Base-by-base conservation (phyloP, 2,113 vertebrate species). In the Enhydra lutris region DNA sequence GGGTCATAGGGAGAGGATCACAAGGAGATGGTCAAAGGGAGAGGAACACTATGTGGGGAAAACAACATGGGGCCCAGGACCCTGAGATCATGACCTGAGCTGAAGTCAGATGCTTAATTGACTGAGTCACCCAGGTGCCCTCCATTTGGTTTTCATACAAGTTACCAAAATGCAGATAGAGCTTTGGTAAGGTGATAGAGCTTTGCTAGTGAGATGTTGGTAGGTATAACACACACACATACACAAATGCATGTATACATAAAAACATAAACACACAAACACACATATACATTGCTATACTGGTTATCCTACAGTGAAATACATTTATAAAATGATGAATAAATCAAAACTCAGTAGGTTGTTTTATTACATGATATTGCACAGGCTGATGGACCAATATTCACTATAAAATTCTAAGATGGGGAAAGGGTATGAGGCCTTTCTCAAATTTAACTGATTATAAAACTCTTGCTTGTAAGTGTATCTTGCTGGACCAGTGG, bases 381-480 rank as follows among this genome's bases (percentile, higher is more conserved):
- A 87, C 18, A 57, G 31, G 78, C 17, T 90, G 45, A 83, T 84
- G 63, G 29, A 83, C 39, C 10, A 84, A 61, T 73, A 59, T 85
- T 88, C 23, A 91, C 9, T 45, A 81, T 81, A 69, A 61, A 81
- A 92, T 20, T 94, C 36, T 8, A 71, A 76, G 21, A 69, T 39
- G 3, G 24, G 39, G 12, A 91, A 18, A 87, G 7, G 2, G 7
- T 67, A 50, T 69, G 20, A 88, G 39, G 45, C 14, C 71, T 73
- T 95, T 79, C 11, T 4, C n/a, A 61, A 85, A 67, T 20, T 84
- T 67, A 93, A 52, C 8, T 69, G 14, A 88, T 69, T 81, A 92
- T 95, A 76, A 93, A 95, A 76, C 24, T 74, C 50, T 85, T 67
- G 10, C 65, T 92, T 94, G n/a, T 52, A 87, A 59, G 47, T 57